Evolutionary conservation across 2,113 vertebrate genomes (phyloP).

Genomic region (Cololabis saira): DNA sequence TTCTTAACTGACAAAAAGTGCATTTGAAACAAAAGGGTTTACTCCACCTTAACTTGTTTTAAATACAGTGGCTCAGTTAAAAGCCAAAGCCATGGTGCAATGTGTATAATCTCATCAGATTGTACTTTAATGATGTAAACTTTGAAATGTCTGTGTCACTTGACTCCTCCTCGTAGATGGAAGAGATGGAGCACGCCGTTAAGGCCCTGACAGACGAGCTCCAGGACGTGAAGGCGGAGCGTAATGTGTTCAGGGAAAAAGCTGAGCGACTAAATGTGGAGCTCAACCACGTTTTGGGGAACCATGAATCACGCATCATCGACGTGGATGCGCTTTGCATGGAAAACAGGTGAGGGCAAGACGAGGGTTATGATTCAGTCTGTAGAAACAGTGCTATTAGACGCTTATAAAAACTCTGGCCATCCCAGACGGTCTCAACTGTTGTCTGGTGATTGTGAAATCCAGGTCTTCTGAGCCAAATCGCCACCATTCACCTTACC

Average conservation of each 20-base stretch:
- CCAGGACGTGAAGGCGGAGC: constrained; percentile 91
- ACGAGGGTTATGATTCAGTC: too few relatives aligned
- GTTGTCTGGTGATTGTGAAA: too few relatives aligned
- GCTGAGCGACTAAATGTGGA: constrained; percentile 92
- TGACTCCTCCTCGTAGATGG: constrained; percentile 76
- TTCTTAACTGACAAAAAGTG: too few relatives aligned
- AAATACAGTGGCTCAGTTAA: too few relatives aligned
- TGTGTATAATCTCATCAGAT: constrained; percentile 4
- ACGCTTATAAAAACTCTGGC: too few relatives aligned
- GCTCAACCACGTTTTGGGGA: constrained; percentile 93
- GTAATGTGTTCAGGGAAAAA: constrained; percentile 91
- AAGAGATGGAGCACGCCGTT: constrained; percentile 87
- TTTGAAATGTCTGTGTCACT: background rate
- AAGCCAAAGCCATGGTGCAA: too few relatives aligned
- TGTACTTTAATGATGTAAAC: background rate
- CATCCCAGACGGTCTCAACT: too few relatives aligned
- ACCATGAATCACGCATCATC: constrained; percentile 89
- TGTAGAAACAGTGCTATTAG: background rate
- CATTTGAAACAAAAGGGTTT: too few relatives aligned
- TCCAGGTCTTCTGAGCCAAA: too few relatives aligned
- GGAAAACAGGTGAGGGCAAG: constrained; percentile 88
- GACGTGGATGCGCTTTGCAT: constrained; percentile 96
- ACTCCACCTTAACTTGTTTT: too few relatives aligned
- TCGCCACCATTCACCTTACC: too few relatives aligned
- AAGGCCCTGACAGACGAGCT: constrained; percentile 91